Conservation (phyloP, 2,113 vertebrate genomes). For the Eudyptes chrysolophus region DNA sequence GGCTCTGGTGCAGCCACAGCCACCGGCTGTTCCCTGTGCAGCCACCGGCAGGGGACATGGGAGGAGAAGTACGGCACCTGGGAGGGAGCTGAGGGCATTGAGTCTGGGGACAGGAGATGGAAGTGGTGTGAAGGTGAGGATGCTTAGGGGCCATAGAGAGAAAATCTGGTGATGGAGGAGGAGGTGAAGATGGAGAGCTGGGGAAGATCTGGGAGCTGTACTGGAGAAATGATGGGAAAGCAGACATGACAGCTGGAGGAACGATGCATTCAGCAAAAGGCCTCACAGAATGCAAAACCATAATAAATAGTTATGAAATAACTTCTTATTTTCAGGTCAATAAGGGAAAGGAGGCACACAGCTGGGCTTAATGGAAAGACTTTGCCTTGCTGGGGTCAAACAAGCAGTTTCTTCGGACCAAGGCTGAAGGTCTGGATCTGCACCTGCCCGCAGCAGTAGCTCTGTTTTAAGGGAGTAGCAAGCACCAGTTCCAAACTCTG, state of each 20-base stretch:
- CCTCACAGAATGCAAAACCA: background rate
- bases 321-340: background rate
- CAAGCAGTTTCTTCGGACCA: background rate
- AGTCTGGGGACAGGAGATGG: background rate
- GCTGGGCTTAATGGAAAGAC: background rate
- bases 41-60: fast-evolving
- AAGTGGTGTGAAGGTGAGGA: background rate
- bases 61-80: background rate
- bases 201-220: background rate
- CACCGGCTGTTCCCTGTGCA: background rate
- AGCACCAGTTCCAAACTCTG: background rate
- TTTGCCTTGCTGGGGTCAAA: background rate
- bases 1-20: background rate
- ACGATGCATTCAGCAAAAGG: background rate
- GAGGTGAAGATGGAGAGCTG: background rate
- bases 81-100: background rate
- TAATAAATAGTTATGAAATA: background rate
- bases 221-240: background rate
- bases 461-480: background rate
- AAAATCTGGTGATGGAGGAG: background rate
- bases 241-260: background rate
- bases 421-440: background rate
- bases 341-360: background rate
- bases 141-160: background rate
- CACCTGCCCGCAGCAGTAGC: background rate